phyloP scores from a whole-genome alignment of 2,797 vertebrate genomes.

The Sebastolobus alascanus region DNA sequence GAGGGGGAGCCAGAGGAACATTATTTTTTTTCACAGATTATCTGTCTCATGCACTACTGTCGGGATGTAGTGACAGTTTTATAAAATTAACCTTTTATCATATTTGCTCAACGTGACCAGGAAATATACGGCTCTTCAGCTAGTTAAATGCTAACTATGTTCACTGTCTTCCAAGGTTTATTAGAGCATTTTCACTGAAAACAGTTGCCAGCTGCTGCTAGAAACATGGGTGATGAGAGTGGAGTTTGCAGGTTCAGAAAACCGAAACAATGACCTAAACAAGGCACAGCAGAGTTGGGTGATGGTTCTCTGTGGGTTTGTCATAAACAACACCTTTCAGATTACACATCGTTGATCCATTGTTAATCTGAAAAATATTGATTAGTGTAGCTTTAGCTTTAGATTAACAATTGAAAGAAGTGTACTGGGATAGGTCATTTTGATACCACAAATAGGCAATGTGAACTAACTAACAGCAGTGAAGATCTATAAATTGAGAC shows the following conservation, averaged over 20 bases:
- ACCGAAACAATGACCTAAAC: neutral
- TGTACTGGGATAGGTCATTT: neutral
- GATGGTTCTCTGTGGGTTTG: neutral
- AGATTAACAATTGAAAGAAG: conserved; percentile 4
- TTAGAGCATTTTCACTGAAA: neutral
- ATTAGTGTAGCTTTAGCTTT: neutral
- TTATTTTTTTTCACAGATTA: neutral
- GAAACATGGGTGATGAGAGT: neutral
- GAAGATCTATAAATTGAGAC: neutral
- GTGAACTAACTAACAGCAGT: neutral
- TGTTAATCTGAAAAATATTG: neutral
- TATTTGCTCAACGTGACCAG: neutral
- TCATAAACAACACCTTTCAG: neutral
- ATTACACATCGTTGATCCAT: neutral
- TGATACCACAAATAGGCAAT: neutral
- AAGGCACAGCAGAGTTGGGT: neutral
- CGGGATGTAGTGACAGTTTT: neutral
- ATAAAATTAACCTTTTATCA: neutral
- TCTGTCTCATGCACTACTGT: neutral
- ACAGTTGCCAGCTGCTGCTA: neutral
- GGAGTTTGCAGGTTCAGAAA: neutral
- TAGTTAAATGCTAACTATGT: neutral
- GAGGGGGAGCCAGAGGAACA: neutral
- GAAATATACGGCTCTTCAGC: neutral
- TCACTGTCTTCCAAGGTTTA: neutral